These are phyloP conservation scores for Aromia moschata DNA, from an alignment of 2,888 invertebrate genomes.

Conservation along the genomic window DNA sequence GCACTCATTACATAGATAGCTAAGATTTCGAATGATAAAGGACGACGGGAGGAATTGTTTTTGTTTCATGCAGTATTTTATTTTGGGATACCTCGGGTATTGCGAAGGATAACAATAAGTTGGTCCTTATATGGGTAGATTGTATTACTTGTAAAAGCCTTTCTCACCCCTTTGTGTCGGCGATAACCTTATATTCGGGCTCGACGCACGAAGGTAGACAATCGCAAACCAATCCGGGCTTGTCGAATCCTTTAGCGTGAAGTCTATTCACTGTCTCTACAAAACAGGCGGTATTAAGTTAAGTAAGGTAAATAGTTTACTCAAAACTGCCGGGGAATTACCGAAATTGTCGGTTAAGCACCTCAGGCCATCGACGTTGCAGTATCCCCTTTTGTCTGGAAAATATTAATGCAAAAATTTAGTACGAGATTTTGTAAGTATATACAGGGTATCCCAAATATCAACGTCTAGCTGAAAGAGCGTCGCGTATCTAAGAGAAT, in stretches of 20 bases:
- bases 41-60: no score
- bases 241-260: conserved; percentile 58
- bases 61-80: no score
- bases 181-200: conserved; percentile 66
- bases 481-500: no score
- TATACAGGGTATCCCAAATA: no score
- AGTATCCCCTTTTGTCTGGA: conserved; percentile 63
- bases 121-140: no score
- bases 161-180: conserved; percentile 64
- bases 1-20: no score
- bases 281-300: conserved; percentile 35
- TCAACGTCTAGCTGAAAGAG: no score
- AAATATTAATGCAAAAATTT: no score
- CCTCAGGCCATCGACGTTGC: conserved; percentile 66
- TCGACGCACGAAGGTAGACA: conserved; percentile 72
- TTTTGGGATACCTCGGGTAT: no score
- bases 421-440: no score
- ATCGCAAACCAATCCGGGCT: conserved; percentile 64
- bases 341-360: conserved; percentile 66
- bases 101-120: no score
- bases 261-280: conserved; percentile 62
- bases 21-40: no score
- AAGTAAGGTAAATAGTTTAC: conserved; percentile 10
- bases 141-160: neutral
- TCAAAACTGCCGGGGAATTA: conserved; percentile 43